These are phyloP conservation scores for Knipowitschia caucasica DNA, from an alignment of 2,797 vertebrate genomes.

Conservation along the genomic window DNA sequence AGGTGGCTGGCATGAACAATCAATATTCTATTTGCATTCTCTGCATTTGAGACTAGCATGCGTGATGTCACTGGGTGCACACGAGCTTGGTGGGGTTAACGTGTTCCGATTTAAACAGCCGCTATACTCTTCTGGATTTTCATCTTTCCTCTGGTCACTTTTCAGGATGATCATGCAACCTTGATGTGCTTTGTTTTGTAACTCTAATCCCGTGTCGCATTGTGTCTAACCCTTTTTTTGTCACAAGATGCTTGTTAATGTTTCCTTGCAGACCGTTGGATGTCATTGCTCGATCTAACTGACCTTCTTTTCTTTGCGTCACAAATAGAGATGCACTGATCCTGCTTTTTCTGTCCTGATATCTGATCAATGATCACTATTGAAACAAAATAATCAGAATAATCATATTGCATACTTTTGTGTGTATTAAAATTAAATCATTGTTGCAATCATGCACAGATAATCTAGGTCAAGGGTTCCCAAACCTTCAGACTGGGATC, in stretches of 20 bases:
- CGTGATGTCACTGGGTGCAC: slow-evolving; percentile 29
- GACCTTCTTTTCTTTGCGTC: not conserved
- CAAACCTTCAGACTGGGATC: no score
- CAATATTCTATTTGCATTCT: slow-evolving; percentile 22
- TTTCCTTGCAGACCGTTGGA: slow-evolving; percentile 60
- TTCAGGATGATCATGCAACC: slow-evolving; percentile 8
- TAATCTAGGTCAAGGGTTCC: no score
- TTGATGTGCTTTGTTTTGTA: slow-evolving; percentile 25
- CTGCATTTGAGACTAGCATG: slow-evolving; percentile 57
- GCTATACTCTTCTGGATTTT: not conserved
- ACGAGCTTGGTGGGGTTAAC: slow-evolving; percentile 14
- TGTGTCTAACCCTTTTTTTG: slow-evolving; percentile 61
- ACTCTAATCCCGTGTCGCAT: slow-evolving; percentile 31
- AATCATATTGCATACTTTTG: no score
- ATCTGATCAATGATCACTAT: not conserved
- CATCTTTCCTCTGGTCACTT: slow-evolving; percentile 16
- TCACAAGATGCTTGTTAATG: slow-evolving; percentile 66
- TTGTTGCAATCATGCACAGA: not conserved
- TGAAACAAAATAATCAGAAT: not conserved
- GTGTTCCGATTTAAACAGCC: slow-evolving; percentile 13
- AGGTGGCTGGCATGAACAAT: slow-evolving; percentile 79
- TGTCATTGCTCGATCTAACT: slow-evolving; percentile 30
- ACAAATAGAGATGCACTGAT: not conserved
- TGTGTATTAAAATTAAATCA: no score
- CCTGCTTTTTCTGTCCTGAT: not conserved